Evolutionary conservation across 2,113 vertebrate species (phyloP).

Genomic region (Semnornis frantzii): DNA sequence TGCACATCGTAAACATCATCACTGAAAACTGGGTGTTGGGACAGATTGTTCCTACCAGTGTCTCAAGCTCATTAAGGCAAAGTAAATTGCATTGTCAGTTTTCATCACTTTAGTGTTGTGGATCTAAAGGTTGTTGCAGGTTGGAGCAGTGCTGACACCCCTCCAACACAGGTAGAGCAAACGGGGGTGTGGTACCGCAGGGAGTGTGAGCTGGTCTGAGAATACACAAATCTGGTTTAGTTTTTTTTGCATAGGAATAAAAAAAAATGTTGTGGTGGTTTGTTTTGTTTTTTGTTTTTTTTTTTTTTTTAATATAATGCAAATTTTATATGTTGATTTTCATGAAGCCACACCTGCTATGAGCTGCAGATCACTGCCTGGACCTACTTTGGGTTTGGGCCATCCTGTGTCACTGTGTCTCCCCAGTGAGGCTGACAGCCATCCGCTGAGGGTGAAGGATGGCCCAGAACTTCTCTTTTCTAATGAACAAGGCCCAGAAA

Average conservation of each 20-base stretch:
- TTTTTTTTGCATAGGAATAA: constrained; percentile 76
- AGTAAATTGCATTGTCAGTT: constrained; percentile 74
- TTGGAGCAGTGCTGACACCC: not conserved
- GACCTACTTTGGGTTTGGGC: not conserved
- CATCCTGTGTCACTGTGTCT: not conserved
- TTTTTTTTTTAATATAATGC: not conserved
- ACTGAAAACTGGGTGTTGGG: constrained; percentile 10
- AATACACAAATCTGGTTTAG: not conserved
- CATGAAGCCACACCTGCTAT: not conserved
- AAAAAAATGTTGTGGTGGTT: not conserved
- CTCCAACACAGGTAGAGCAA: not conserved
- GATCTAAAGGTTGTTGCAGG: not conserved
- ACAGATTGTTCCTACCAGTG: constrained; percentile 52
- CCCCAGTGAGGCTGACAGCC: not conserved
- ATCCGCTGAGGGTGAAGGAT: not conserved
- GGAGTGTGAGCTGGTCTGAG: constrained; percentile 6
- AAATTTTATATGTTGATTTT: not conserved
- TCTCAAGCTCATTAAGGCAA: constrained; percentile 80
- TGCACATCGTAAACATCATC: constrained; percentile 70
- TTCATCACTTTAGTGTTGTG: constrained; percentile 34
- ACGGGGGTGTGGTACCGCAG: not conserved
- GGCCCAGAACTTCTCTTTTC: not conserved
- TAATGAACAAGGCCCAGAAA: not conserved
- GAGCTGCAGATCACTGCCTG: not conserved
- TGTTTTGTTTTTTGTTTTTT: not conserved